Base-by-base conservation (phyloP, 2,797 vertebrate genomes). In the Eulemur rubriventer region DNA sequence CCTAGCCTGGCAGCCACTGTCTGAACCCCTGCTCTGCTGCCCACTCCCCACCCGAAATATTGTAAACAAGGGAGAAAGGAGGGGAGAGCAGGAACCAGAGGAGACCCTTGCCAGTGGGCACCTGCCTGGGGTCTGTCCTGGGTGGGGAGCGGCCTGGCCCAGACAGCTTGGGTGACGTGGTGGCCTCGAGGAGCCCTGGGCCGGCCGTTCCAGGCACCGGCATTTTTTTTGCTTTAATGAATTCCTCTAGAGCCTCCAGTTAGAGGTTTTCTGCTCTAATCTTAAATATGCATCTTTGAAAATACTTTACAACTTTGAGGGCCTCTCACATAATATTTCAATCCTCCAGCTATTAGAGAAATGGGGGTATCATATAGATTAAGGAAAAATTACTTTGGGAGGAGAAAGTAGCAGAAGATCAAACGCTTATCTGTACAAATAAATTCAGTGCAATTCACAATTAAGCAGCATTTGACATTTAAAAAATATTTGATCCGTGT, bases 401-500 rank as follows among this genome's bases (percentile, higher is more conserved):
- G 13, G 97, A 91, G 50, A 91, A 38, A 95, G 98, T 96, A 92
- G 97, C 94, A 43, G 94, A 81, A 96, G 96, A 98, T 98, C 98
- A 98, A 98, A 98, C 91, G 78, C 80, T 91, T 92, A 89, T 98
- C 89, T 91, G 94, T 95, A 75, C 97, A 97, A 98, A 97, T 91
- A 98, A 98, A 98, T 97, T 97, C 90, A 24, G 95, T 0, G 48
- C 96, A 92, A 97, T 96, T 98, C 97, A 97, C 98, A 96, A 96
- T 98, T 98, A 98, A 97, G 96, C 87, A 98, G 97, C 94, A 92
- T 97, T 98, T 98, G 98, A 98, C 98, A 98, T 98, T 98, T 98
- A 43, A 98, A 97, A 98, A 98, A 98, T 97, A 98, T 98, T 98
- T 98, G 97, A 98, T 98, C 97, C 91, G 63, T 95, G 97, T 98